These are phyloP conservation scores for Platalea minor DNA, from an alignment of 2,797 vertebrate species.

Conservation along the genomic window DNA sequence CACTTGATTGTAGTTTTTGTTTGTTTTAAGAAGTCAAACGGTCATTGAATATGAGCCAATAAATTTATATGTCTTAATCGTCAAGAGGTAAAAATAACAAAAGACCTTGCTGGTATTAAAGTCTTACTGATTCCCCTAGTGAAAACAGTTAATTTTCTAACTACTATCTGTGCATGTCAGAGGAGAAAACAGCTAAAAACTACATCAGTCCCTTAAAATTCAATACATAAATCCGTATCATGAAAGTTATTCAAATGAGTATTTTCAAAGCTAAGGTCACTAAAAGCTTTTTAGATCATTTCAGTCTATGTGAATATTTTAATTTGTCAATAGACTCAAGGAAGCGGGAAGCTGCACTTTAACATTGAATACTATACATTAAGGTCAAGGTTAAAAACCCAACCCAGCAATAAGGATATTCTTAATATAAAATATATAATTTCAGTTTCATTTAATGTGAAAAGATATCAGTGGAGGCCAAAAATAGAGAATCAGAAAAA, in stretches of 20 bases:
- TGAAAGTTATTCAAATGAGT: slow-evolving; percentile 22
- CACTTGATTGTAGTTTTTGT: background rate
- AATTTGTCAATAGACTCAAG: slow-evolving; percentile 29
- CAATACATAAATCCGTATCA: background rate
- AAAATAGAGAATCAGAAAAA: background rate
- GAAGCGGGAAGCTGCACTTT: slow-evolving; percentile 20
- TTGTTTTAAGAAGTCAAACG: background rate
- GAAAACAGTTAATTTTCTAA: background rate
- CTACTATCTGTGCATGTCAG: background rate
- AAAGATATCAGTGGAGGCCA: background rate
- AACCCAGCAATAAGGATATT: background rate
- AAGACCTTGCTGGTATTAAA: background rate
- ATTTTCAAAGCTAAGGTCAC: slow-evolving; percentile 49
- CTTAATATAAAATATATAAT: slow-evolving; percentile 7
- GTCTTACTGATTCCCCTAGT: background rate
- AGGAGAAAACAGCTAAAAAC: background rate
- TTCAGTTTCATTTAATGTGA: background rate
- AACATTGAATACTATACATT: slow-evolving; percentile 11
- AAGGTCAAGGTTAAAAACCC: slow-evolving; percentile 28
- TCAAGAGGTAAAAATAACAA: background rate
- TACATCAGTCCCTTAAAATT: background rate
- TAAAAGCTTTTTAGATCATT: slow-evolving; percentile 45
- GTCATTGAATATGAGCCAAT: background rate
- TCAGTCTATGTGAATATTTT: background rate
- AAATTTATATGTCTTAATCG: background rate